Evolutionary conservation across 2,888 invertebrate genomes (phyloP).

Genomic region (Cabera pusaria): DNA sequence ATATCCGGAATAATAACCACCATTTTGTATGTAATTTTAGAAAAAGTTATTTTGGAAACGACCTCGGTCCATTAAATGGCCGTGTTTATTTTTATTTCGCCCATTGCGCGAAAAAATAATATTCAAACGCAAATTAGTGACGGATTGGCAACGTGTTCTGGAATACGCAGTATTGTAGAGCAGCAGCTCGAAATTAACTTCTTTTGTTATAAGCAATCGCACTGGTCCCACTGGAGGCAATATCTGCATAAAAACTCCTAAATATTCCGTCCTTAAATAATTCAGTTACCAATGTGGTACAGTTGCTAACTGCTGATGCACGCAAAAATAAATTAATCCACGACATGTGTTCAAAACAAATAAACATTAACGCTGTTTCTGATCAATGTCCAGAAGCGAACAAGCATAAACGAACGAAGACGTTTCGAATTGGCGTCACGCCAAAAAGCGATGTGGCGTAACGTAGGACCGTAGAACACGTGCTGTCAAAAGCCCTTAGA

Average conservation of each 20-base stretch:
- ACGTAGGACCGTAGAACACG: conserved; percentile 41
- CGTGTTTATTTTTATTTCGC: conserved; percentile 67
- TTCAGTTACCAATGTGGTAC: conserved; percentile 13
- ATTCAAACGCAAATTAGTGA: conserved; percentile 39
- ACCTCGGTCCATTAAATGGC: conserved; percentile 65
- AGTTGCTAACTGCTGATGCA: conserved; percentile 22
- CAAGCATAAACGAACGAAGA: conserved; percentile 40
- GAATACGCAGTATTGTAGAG: conserved; percentile 24
- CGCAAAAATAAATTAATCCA: conserved; percentile 20
- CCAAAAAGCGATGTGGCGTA: conserved; percentile 54
- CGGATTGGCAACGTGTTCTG: no score
- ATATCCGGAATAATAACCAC: conserved; percentile 28
- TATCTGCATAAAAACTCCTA: no score
- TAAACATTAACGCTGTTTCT: conserved; percentile 33
- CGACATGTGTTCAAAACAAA: conserved; percentile 30
- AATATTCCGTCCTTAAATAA: no score
- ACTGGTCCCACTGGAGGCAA: no score
- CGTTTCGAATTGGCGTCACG: conserved; percentile 47
- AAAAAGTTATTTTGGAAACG: conserved; percentile 52
- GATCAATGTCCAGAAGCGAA: conserved; percentile 41
- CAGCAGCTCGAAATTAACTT: conserved; percentile 17
- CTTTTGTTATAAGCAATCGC: no score
- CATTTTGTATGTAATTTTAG: conserved; percentile 40
- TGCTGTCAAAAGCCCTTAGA: conserved; percentile 38
- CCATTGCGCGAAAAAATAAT: conserved; percentile 60